Percentiles rank a stretch among this genome's conserved stretches.
phyloP scores from a whole-genome alignment of 2,888 invertebrate species.

The Xanthorhoe spadicearia region DNA sequence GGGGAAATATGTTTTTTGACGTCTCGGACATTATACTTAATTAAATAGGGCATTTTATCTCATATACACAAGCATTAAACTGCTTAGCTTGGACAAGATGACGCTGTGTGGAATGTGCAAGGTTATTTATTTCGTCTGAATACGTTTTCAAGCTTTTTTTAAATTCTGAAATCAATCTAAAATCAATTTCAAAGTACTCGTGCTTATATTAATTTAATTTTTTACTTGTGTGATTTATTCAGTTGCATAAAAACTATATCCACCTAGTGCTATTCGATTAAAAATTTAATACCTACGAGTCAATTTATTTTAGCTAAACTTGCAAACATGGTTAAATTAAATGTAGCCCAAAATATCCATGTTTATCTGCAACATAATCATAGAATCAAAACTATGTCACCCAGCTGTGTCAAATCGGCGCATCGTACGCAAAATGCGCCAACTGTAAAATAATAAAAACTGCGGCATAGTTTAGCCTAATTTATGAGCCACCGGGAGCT shows the following conservation, averaged over 20 bases:
- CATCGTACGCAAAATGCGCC: constrained; percentile 45
- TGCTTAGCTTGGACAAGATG: no score
- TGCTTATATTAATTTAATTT: no score
- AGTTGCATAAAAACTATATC: no score
- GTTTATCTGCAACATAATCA: constrained; percentile 33
- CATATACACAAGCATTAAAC: no score
- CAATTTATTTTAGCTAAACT: no score
- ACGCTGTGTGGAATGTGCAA: no score
- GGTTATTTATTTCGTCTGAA: neutral
- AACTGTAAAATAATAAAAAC: constrained; percentile 60
- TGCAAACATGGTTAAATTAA: neutral
- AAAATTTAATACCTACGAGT: no score
- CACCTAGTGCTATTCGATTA: no score
- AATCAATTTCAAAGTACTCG: no score
- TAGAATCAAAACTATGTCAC: constrained; percentile 33
- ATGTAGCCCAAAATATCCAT: neutral
- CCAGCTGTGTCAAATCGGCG: constrained; percentile 58
- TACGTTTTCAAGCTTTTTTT: no score
- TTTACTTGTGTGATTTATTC: no score
- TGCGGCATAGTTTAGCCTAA: constrained; percentile 69
- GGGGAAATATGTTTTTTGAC: constrained; percentile 1
- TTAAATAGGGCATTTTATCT: neutral
- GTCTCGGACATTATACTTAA: neutral
- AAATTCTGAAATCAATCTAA: no score
- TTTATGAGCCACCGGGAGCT: constrained; percentile 63